phyloP scores from a whole-genome alignment of 2,797 vertebrate genomes.

The Choloepus didactylus region DNA sequence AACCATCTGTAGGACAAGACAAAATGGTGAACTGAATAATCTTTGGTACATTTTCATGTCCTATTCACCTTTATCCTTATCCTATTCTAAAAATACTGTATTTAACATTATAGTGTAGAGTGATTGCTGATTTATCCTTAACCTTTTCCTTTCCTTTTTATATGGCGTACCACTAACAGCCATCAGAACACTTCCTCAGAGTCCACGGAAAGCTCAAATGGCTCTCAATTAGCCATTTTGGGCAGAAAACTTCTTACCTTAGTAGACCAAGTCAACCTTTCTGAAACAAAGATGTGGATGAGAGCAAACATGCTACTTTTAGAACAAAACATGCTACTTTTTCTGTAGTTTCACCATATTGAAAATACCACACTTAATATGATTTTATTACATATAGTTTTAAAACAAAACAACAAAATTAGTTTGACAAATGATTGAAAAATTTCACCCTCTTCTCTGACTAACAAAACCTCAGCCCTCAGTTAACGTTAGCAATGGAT shows the following conservation, averaged over 20 bases:
- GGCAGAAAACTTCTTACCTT: background rate
- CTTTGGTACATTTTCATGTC: background rate
- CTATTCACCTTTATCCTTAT: background rate
- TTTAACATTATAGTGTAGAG: background rate
- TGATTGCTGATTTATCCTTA: background rate
- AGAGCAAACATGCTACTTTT: background rate
- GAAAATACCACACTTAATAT: background rate
- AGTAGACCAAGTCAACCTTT: background rate
- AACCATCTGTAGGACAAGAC: background rate
- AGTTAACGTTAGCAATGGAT: background rate
- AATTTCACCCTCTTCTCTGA: background rate
- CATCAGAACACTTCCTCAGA: background rate
- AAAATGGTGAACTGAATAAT: background rate
- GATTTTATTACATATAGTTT: background rate
- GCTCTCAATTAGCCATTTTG: background rate
- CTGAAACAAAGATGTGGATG: background rate
- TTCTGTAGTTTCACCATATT: background rate
- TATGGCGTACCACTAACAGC: background rate
- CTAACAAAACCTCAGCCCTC: background rate
- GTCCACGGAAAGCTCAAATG: background rate
- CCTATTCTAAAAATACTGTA: background rate
- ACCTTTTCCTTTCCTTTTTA: background rate
- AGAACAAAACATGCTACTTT: background rate
- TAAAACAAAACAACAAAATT: background rate
- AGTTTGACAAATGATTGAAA: conserved; percentile 18